These are phyloP conservation scores for Dicyrtomina minuta DNA, from an alignment of 2,888 invertebrate genomes.

Conservation along the genomic window DNA sequence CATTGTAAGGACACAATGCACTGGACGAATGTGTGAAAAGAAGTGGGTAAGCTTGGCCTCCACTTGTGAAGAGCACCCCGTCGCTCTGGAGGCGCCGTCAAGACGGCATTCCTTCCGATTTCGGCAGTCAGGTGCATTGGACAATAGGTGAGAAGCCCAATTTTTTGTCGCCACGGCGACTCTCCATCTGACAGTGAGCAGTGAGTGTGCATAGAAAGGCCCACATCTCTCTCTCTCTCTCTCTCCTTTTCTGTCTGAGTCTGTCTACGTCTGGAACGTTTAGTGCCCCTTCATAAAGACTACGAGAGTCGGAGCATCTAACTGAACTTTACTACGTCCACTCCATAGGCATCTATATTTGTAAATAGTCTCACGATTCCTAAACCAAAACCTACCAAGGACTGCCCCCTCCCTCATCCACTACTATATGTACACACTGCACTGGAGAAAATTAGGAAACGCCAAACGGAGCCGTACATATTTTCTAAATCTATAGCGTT, in stretches of 20 bases:
- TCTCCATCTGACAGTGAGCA: neutral
- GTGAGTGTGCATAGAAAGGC: neutral
- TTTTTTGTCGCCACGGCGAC: conserved; percentile 34
- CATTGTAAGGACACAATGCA: conserved; percentile 5
- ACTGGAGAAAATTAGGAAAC: too few species aligned
- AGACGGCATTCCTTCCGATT: conserved; percentile 41
- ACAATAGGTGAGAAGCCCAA: conserved; percentile 37
- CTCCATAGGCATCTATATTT: neutral
- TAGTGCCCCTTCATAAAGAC: neutral
- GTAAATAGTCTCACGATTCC: too few species aligned
- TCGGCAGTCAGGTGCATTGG: conserved; percentile 36
- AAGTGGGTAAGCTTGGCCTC: conserved; percentile 9
- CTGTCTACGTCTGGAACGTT: neutral
- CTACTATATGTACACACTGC: too few species aligned
- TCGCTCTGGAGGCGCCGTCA: conserved; percentile 35
- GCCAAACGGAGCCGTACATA: too few species aligned
- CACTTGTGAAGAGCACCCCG: conserved; percentile 35
- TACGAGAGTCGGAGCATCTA: too few species aligned
- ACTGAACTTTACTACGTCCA: too few species aligned
- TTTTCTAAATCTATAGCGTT: too few species aligned
- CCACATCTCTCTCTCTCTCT: conserved; percentile 13
- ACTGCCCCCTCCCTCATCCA: too few species aligned
- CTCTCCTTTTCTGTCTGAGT: neutral
- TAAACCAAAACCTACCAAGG: too few species aligned
- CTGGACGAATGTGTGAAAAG: conserved; percentile 12